Evolutionary conservation across 2,888 invertebrate genomes (phyloP), one percentile per base, ranked within the genome.

Genomic region (Sclerodermus sp.): DNA sequence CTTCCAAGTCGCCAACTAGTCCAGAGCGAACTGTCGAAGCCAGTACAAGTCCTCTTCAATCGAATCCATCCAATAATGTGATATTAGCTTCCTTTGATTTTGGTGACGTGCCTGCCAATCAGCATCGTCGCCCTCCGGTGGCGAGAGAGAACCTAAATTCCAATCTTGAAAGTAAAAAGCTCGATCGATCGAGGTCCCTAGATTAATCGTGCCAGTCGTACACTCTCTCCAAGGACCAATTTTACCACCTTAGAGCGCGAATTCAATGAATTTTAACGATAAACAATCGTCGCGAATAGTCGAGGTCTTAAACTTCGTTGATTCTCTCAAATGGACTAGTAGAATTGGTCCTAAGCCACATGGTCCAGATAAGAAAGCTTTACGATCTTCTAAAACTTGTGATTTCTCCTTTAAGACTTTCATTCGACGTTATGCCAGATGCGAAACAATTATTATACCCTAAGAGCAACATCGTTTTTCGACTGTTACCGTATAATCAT

Each of bases 11-110:
- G 3, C 23, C 23, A 23, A 23, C 23, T 5, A 34, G 34, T 13
- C 4, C 34, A 34, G 51, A 47, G 38, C 49, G 30, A 5, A 31
- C 37, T 29, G 45, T 17, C 6, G 41, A 45, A 17, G 50, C 47
- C 40, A 42, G 38, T 17, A 46, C 41, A 8, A 51, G 45, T 52
- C 52, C 59, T 40, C 58, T 48, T 53, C 64, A 73, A 69, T 70
- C 70, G 57, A 77, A 71, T 77, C 77, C 77, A 76, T 77, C 77
- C 77, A 77, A 69, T 61, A 76, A 76, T 77, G 77, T 77, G 77
- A 77, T 77, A 77, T 71, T 73, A 71, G 69, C 68, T 56, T 66
- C 72, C 60, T 66, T 68, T 65, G 72, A 62, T 70, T 67, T 61
- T 46, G 60, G 60, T 46, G 61, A 60, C 52, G 56, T 58, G 58